Conservation (phyloP, 2,888 invertebrate species). For the Hipparchia sbordonii region DNA sequence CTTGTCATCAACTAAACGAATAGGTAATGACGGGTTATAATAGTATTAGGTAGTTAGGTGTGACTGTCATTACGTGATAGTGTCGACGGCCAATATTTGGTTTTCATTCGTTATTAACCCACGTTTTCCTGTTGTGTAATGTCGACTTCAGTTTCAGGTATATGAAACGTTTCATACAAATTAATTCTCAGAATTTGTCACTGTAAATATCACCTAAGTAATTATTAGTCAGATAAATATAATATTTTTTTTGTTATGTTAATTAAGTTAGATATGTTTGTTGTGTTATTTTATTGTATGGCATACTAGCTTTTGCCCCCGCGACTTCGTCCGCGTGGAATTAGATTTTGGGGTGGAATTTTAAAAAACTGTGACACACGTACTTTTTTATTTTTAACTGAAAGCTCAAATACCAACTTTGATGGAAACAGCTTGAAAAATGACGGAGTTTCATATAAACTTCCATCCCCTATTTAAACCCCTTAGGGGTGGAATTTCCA, state of each 20-base stretch:
- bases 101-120: slow-evolving; percentile 31
- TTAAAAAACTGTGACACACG: too few relatives aligned
- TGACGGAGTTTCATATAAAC: too few relatives aligned
- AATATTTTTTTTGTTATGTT: slow-evolving; percentile 3
- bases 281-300: neutral
- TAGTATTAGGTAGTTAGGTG: slow-evolving; percentile 7
- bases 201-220: slow-evolving; percentile 10
- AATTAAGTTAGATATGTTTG: neutral
- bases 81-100: slow-evolving; percentile 30
- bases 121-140: slow-evolving; percentile 33
- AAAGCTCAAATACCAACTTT: too few relatives aligned
- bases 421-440: too few relatives aligned
- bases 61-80: slow-evolving; percentile 29
- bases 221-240: slow-evolving; percentile 3
- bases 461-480: too few relatives aligned
- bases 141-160: slow-evolving; percentile 22
- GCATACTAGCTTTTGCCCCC: too few relatives aligned
- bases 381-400: too few relatives aligned
- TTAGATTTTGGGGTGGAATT: too few relatives aligned
- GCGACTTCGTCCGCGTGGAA: too few relatives aligned
- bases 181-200: slow-evolving; percentile 28
- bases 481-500: too few relatives aligned
- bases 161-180: slow-evolving; percentile 21
- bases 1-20: too few relatives aligned
- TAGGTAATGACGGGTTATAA: too few relatives aligned